Base-by-base conservation (phyloP, 2,888 invertebrate species). In the Leistus spinibarbis region DNA sequence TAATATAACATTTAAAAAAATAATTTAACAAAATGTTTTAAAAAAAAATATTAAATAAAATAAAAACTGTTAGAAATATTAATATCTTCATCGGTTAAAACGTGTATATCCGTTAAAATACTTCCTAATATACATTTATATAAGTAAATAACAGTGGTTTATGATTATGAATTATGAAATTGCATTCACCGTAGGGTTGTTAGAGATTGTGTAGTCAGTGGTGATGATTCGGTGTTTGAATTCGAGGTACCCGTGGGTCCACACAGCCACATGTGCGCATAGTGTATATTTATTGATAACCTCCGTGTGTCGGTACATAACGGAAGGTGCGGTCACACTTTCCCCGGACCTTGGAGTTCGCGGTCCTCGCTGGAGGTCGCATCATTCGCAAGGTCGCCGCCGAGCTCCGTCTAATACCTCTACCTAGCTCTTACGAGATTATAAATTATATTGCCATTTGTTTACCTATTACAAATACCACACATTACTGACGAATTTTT, bases 271-370 rank as follows among this genome's bases (percentile, higher is more conserved):
- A 57, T 57, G 16, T 57, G 16, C 57, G 19, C 16, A 5, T 57
- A 19, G 57, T 57, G 16, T 40, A 13, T 40, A n/a, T n/a, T n/a
- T n/a, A n/a, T n/a, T n/a, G 54, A 54, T 54, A 60, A 60, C 60
- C 60, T 60, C 60, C 60, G 60, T n/a, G n/a, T n/a, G n/a, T n/a
- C n/a, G n/a, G n/a, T 17, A 19, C 1, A 22, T 60, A 60, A 19
- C 60, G 60, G 60, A 60, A 60, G 60, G 60, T 60, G 60, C 60
- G 60, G 60, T 22, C 60, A 22, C 23, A 66, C 72, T 72, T 72
- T 72, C 72, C 72, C 72, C 64, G 72, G 24, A 72, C 72, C 72
- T 72, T 72, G 72, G 64, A 72, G 72, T 72, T 72, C 72, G 72
- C 72, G 72, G 72, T 66, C 72, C 57, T 57, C 63, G 24, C 24